phyloP scores from a whole-genome alignment of 2,888 invertebrate species.

The Lasius fuliginosus region DNA sequence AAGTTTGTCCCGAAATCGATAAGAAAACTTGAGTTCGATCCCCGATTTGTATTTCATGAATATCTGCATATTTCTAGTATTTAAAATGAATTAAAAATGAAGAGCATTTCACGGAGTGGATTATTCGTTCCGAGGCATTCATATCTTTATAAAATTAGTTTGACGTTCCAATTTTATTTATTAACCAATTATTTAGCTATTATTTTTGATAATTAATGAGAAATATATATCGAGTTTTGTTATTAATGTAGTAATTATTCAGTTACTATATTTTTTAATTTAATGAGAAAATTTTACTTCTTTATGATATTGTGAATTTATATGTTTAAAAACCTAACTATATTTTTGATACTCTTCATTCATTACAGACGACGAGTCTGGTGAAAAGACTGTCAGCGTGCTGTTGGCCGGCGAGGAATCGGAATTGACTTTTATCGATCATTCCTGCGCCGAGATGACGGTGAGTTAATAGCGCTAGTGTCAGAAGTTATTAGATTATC shows the following conservation, averaged over 20 bases:
- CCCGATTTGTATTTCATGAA: conserved; percentile 16
- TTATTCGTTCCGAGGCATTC: not conserved
- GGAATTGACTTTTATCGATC: conserved; percentile 96
- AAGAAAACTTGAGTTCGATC: not conserved
- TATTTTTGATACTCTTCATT: not conserved
- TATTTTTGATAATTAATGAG: not conserved
- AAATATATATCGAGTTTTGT: not conserved
- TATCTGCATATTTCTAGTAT: not conserved
- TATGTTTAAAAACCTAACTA: not conserved
- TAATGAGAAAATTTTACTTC: not conserved
- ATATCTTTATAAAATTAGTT: not conserved
- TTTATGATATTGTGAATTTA: not conserved
- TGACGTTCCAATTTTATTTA: not conserved
- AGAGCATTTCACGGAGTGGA: not conserved
- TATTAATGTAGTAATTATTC: not conserved
- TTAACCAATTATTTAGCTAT: conserved; percentile 9
- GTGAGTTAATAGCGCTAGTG: conserved; percentile 88
- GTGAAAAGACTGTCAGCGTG: conserved; percentile 96
- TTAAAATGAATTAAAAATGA: not conserved
- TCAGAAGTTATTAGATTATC: conserved; percentile 15
- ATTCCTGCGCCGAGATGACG: conserved; percentile 96
- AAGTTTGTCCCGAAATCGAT: not conserved
- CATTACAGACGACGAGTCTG: conserved; percentile 95
- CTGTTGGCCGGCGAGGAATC: conserved; percentile 95
- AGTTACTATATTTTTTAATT: not conserved